Conservation (phyloP, 2,113 vertebrate species). For the Indicator maculatus region DNA sequence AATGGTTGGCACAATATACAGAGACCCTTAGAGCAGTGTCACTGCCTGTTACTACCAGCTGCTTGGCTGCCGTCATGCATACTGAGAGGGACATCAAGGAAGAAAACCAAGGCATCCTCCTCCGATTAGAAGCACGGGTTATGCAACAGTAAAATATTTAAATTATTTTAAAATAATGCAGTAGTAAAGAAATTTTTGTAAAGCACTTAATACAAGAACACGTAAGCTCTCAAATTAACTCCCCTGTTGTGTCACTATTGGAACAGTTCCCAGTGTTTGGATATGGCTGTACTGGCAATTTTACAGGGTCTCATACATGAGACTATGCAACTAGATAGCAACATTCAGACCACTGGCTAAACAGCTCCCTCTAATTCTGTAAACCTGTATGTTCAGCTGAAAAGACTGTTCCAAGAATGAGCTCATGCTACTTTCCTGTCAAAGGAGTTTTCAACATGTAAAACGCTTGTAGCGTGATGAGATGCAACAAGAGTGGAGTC, state of each 20-base stretch:
- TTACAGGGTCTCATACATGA: neutral
- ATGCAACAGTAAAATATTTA: neutral
- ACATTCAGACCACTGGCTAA: neutral
- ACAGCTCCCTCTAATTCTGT: slow-evolving; percentile 24
- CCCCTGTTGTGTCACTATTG: neutral
- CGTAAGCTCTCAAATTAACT: neutral
- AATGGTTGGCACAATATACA: slow-evolving; percentile 50
- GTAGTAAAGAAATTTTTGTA: slow-evolving; percentile 1
- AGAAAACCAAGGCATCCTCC: neutral
- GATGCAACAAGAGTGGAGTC: neutral
- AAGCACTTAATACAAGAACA: neutral
- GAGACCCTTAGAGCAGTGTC: slow-evolving; percentile 41
- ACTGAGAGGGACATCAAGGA: slow-evolving; percentile 43
- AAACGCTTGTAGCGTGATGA: neutral
- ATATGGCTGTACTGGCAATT: neutral
- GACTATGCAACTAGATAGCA: neutral
- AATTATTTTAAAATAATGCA: neutral
- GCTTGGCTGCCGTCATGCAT: slow-evolving; percentile 40
- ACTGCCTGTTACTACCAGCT: slow-evolving; percentile 69
- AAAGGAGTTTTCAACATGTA: slow-evolving; percentile 1
- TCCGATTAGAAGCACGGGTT: neutral
- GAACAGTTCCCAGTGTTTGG: neutral
- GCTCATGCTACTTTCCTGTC: neutral
- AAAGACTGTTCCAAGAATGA: neutral
- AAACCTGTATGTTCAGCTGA: neutral